Evolutionary conservation across 2,888 invertebrate genomes (phyloP).

Genomic region (Platycheirus rosarum): DNA sequence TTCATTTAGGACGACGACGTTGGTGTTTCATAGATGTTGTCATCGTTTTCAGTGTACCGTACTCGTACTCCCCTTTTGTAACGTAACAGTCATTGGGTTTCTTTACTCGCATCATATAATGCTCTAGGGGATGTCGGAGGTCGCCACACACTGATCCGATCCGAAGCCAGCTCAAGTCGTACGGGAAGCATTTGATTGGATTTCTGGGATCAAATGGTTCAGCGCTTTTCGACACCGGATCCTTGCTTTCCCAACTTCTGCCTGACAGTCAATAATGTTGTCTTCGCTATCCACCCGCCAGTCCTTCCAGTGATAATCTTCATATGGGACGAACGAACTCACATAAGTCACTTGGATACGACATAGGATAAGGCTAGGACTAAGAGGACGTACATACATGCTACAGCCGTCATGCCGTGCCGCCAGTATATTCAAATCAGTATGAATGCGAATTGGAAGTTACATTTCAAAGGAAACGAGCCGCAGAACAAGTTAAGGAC

Average conservation of each 20-base stretch:
- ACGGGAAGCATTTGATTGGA: slow-evolving; percentile 63
- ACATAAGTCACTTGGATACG: slow-evolving; percentile 18
- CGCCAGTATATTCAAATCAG: slow-evolving; percentile 54
- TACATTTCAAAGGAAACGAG: slow-evolving; percentile 51
- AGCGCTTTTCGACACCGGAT: slow-evolving; percentile 47
- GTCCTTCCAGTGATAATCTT: slow-evolving; percentile 56
- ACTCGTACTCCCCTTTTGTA: neutral
- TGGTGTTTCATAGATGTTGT: neutral
- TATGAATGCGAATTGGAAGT: slow-evolving; percentile 43
- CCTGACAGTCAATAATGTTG: slow-evolving; percentile 5
- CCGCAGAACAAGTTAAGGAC: slow-evolving; percentile 60
- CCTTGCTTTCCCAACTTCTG: slow-evolving; percentile 3
- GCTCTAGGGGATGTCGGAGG: slow-evolving; percentile 3
- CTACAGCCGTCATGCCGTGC: slow-evolving; percentile 7
- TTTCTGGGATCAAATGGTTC: slow-evolving; percentile 68
- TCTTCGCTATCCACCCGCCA: slow-evolving; percentile 8
- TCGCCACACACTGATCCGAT: slow-evolving; percentile 23
- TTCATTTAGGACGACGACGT: slow-evolving; percentile 16
- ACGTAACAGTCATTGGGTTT: slow-evolving; percentile 45
- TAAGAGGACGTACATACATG: too few species aligned
- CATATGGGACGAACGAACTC: slow-evolving; percentile 30
- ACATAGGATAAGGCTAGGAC: neutral
- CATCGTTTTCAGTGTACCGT: neutral
- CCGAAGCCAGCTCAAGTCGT: slow-evolving; percentile 39
- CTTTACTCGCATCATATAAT: slow-evolving; percentile 29